Conservation (phyloP, 2,113 vertebrate genomes). For the human region DNA sequence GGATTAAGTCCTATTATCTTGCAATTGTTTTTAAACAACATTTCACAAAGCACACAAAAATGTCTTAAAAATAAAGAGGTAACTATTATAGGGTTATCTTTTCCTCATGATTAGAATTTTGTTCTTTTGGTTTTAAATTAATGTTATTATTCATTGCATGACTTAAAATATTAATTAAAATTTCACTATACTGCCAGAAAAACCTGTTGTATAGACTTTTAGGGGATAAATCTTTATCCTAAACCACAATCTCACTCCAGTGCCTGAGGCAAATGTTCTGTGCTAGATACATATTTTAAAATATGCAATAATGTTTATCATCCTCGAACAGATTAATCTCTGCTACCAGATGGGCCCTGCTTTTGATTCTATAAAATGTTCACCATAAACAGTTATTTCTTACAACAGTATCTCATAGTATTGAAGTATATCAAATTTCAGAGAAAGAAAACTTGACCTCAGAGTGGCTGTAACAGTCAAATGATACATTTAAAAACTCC, state of each 20-base stretch:
- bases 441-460: slow-evolving; percentile 23
- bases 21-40: slow-evolving; percentile 6
- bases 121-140: slow-evolving; percentile 19
- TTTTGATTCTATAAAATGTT: slow-evolving; percentile 39
- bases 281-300: slow-evolving; percentile 39
- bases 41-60: neutral
- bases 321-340: slow-evolving; percentile 30
- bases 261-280: neutral
- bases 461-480: neutral
- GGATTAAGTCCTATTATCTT: neutral
- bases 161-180: neutral
- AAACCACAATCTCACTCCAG: neutral
- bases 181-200: neutral
- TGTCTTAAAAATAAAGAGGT: neutral
- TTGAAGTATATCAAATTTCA: neutral
- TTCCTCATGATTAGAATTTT: neutral
- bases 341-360: slow-evolving; percentile 8
- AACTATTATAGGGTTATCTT: neutral
- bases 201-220: neutral
- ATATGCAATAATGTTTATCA: slow-evolving; percentile 28
- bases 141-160: neutral
- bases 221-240: neutral
- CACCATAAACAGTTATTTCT: slow-evolving; percentile 18
- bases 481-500: neutral
- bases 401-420: neutral